Evolutionary conservation across 2,797 vertebrate species (phyloP), one percentile per base, ranked within the genome.

Genomic region (Triplophysa bombifrons): DNA sequence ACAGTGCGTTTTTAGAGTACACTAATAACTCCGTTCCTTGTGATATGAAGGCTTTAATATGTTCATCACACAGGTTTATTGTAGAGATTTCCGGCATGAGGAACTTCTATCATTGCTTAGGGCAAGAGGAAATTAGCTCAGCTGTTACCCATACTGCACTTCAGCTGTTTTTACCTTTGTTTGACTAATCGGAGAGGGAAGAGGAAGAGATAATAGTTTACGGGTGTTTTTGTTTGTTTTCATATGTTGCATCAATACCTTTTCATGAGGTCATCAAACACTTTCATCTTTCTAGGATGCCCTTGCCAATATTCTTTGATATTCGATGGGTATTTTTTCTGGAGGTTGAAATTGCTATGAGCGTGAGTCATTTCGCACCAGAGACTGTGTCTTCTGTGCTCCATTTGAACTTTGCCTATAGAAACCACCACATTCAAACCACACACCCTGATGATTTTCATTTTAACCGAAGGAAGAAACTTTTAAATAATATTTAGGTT

Each of bases 371-470:
- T 82, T 83, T 74, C 4, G 27, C 69, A 72, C 80, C 2, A 71
- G 82, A 87, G 88, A 90, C 88, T 88, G 85, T 87, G 56, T 48
- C 10, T 67, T 50, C 44, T 53, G 46, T 88, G 85, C 84, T 78
- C 63, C 85, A 87, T 61, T 55, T 83, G 60, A 81, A 53, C 79
- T 14, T 34, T 51, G 11, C 67, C 41, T 61, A 34, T 69, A 63
- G 63, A 65, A 73, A 44, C 27, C 27, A 38, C 61, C 16, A n/a
- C 56, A 50, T 34, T 16, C 68, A 72, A 75, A 72, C 65, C 61
- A 55, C 74, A 67, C 25, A 61, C 4, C 7, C 38, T 38, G 41
- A 17, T 6, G 56, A 44, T 48, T 51, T 65, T 44, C 60, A 30
- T 50, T 14, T 72, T 11, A 65, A 84, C 90, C 44, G 61, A 65